Conservation (phyloP, 1,140 invertebrate genomes). For the Drosophila triauraria region DNA sequence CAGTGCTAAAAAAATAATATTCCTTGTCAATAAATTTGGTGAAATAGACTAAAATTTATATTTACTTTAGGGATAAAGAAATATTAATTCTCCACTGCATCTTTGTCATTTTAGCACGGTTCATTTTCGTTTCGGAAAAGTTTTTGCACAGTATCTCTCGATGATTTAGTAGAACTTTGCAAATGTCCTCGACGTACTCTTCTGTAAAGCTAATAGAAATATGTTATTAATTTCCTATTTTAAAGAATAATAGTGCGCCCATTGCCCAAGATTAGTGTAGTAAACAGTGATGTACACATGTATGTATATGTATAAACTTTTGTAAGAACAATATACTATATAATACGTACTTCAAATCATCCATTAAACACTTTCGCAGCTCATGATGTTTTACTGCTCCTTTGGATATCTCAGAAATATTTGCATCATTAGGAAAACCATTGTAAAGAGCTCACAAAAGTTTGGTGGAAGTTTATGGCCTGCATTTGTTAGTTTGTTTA, state of each 20-base stretch:
- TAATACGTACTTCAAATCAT: constrained; percentile 69
- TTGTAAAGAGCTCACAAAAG: constrained; percentile 82
- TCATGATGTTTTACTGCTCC: constrained; percentile 74
- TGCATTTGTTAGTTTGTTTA: constrained; percentile 81
- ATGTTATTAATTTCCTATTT: not conserved
- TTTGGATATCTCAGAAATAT: constrained; percentile 78
- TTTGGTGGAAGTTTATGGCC: constrained; percentile 78
- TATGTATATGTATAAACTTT: too few species aligned
- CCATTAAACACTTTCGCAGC: constrained; percentile 68
- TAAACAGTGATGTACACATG: too few species aligned
- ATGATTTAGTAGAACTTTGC: constrained; percentile 80
- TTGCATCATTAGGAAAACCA: constrained; percentile 80
- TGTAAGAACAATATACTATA: not conserved
- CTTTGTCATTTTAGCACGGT: constrained; percentile 73
- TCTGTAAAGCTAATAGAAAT: constrained; percentile 62
- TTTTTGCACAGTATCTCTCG: constrained; percentile 76
- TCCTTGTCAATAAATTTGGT: not conserved
- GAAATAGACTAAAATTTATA: not conserved
- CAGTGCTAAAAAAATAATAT: constrained; percentile 39
- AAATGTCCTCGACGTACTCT: constrained; percentile 75
- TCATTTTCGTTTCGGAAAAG: constrained; percentile 74
- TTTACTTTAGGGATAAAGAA: constrained; percentile 70
- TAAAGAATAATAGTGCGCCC: not conserved
- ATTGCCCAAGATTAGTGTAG: not conserved
- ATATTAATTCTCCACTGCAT: constrained; percentile 84